These are phyloP conservation scores for Dasyornis broadbenti DNA, from an alignment of 2,113 vertebrate species.

Conservation along the genomic window DNA sequence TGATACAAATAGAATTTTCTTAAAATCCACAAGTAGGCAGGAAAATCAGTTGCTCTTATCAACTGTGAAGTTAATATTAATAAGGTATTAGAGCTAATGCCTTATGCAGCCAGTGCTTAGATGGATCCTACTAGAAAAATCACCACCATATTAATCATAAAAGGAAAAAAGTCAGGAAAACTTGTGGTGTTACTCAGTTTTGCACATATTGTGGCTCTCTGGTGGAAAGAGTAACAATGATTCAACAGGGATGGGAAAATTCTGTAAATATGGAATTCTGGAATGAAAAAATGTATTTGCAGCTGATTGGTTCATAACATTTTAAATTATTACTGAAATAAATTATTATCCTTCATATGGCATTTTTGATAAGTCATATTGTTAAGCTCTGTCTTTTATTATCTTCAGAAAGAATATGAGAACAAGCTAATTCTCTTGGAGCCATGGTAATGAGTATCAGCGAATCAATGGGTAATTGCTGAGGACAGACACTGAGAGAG, in stretches of 20 bases:
- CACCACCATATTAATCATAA: constrained; percentile 3
- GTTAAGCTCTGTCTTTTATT: neutral
- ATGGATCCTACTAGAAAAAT: neutral
- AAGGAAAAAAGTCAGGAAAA: neutral
- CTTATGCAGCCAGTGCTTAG: neutral
- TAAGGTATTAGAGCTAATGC: neutral
- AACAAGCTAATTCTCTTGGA: neutral
- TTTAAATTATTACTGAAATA: neutral
- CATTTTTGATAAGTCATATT: neutral
- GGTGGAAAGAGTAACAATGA: constrained; percentile 19
- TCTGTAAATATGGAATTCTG: neutral
- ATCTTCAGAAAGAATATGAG: neutral
- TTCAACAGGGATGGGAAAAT: neutral
- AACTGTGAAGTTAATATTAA: neutral
- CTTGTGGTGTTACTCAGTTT: neutral
- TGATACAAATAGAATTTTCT: neutral
- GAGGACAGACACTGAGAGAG: neutral
- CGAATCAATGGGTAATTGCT: neutral
- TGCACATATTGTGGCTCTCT: neutral
- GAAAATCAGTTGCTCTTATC: neutral
- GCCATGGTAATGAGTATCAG: neutral
- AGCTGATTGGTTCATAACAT: neutral
- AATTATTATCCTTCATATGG: neutral
- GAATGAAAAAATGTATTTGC: neutral
- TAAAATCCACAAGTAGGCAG: neutral